Evolutionary conservation across 2,888 invertebrate genomes (phyloP), one percentile per base, ranked within the genome.

Genomic region (Zele albiditarsus): DNA sequence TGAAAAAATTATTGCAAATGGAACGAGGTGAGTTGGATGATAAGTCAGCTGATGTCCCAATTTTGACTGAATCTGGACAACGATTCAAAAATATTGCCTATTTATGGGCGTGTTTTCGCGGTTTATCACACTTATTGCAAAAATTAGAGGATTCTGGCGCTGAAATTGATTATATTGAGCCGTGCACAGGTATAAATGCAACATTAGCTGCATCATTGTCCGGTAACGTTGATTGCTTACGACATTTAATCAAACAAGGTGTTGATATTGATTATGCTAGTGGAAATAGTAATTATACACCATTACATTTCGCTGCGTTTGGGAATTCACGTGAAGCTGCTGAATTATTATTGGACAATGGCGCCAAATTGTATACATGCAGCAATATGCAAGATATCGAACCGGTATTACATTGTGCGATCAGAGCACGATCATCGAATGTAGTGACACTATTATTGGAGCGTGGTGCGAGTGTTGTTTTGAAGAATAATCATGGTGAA

Each of bases 101-200:
- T 79, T 90, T 96, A 71, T 96, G 96, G 96, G 92, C 94, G 0
- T 94, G 95, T 4, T 95, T 95, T 84, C 91, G 95, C 68, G 94
- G 94, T 81, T 90, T 94, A 67, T 92, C 92, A 85, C 93, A 94
- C 80, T 88, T 95, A 49, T 87, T 96, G 72, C 93, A 93, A 20
- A 91, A 92, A 42, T 88, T 96, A 42, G 88, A 95, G 68, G 91
- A 91, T 46, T 88, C 91, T 12, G 95, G 95, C n/a, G 95, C 94
- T 31, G 93, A 94, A 79, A 89, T 93, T 33, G 90, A 93, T 77
- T 95, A 93, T 86, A 92, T 92, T 80, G 95, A 96, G 85, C 93
- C 94, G 16, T 92, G 93, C 73, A 92, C 92, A 77, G 96, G 96
- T 0, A 90, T 95, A 77, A 94, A 94, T 23, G 94, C 95, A 0